These are phyloP conservation scores for Sarcophaga bullata DNA, from an alignment of 1,140 invertebrate species.

Conservation along the genomic window DNA sequence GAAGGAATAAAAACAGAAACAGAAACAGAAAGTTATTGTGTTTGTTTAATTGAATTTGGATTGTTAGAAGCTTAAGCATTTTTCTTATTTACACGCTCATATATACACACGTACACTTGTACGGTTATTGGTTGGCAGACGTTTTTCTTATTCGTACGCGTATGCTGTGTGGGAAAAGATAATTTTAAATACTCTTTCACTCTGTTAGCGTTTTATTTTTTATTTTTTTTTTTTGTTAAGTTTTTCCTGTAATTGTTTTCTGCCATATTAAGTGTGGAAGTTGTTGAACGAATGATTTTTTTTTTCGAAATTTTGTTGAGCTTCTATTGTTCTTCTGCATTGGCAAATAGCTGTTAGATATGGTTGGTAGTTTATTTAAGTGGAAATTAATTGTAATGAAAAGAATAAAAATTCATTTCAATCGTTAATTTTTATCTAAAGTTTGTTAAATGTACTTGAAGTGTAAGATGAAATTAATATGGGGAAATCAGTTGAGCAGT, in stretches of 20 bases:
- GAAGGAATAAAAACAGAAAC: too few species aligned
- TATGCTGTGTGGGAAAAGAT: neutral
- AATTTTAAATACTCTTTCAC: neutral
- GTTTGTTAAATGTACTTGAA: too few species aligned
- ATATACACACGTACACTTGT: neutral
- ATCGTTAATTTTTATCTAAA: too few species aligned
- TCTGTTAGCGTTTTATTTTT: neutral
- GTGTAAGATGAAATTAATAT: too few species aligned
- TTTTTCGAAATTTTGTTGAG: slow-evolving; percentile 12
- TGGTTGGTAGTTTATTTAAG: slow-evolving; percentile 31
- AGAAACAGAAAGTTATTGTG: slow-evolving; percentile 60
- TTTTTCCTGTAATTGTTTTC: neutral
- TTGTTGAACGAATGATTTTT: neutral
- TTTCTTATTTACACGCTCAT: neutral
- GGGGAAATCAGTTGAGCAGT: too few species aligned
- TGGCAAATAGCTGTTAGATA: neutral
- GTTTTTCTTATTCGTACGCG: too few species aligned
- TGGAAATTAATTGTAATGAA: slow-evolving; percentile 26
- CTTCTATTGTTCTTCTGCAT: neutral
- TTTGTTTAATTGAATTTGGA: slow-evolving; percentile 67
- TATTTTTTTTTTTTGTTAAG: too few species aligned
- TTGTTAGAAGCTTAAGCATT: slow-evolving; percentile 47
- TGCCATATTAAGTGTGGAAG: slow-evolving; percentile 29
- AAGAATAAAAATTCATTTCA: too few species aligned
- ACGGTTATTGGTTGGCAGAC: too few species aligned